Base-by-base conservation (phyloP, 2,113 vertebrate genomes). In the Caretta caretta region DNA sequence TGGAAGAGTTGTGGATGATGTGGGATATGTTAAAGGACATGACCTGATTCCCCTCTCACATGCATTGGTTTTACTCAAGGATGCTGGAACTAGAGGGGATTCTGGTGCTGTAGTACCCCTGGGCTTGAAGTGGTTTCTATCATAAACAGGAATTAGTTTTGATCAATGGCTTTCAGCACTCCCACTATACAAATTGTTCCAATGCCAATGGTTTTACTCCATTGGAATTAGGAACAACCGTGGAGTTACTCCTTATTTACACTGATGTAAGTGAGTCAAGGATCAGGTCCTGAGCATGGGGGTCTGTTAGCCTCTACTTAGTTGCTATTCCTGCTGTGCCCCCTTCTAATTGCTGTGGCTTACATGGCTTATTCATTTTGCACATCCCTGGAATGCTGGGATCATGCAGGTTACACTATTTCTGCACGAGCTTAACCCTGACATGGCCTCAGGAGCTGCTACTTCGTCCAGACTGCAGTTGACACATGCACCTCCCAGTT, bases 381-480 rank as follows among this genome's bases (percentile, higher is more conserved):
- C 35, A 10, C 16, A 20, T 78, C 14, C n/a, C 59, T 22, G 24
- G 35, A 72, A 81, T 56, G 38, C 69, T 35, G 31, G 6, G 38
- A 62, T 38, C 27, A 10, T 27, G 56, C 80, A 35, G 14, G 25
- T 80, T 50, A 88, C 24, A 49, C 83, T 87, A 82, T 88, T 94
- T 93, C 85, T 86, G 50, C 87, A 42, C 56, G 84, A 53, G 80
- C 78, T 65, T 93, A 88, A 87, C 89, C 80, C 92, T 1, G 0
- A 88, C 12, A 25, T 87, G 53, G 80, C 84, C 3, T 10, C n/a
- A 7, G 48, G 53, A 92, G 35, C 80, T 81, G 72, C 80, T 76
- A 83, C 59, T 92, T 91, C 83, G 38, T 78, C 95, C 83, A 72
- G 51, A 49, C 54, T 94, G 54, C 65, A 72, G 89, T 89, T 88